Evolutionary conservation across 2,888 invertebrate genomes (phyloP), one percentile per base, ranked within the genome.

Genomic region (Blastobasis lacticolella): DNA sequence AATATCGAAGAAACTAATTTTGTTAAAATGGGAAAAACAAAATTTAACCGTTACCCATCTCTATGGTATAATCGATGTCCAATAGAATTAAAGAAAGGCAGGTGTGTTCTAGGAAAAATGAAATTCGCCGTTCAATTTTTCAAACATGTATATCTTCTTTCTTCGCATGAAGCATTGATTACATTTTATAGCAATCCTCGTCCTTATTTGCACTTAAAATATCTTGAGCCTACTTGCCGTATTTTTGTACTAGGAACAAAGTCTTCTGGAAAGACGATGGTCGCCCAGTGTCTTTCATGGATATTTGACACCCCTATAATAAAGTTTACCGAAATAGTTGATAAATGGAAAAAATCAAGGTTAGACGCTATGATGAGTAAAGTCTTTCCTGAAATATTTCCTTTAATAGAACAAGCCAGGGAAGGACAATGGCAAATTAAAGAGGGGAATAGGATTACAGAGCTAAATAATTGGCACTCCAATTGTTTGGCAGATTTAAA

Each of bases 11-110:
- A 74, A 54, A 58, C 67, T 38, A 74, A 75, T 57, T 65, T 72
- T 7, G 71, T 84, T 48, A 63, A 59, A 44, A 73, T 59, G 64
- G 75, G 69, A 38, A 59, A 49, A 51, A 46, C 79, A n/a, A 71
- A 61, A 54, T 83, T 86, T 62, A 75, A 67, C 54, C 69, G 78
- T 55, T 71, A 62, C 60, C 60, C 90, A 57, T 92, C 92, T 4
- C 79, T 85, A 46, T 93, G 92, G 92, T 81, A 75, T 43, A 88
- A 82, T 49, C 77, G 88, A 60, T 93, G 93, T 66, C 93, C 93
- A 5, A 91, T 93, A 4, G 89, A 91, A 57, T 80, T 92, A 59
- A 85, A 85, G 58, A 79, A 85, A 55, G 90, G 92, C n/a, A 73
- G 69, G 50, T 76, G 86, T 46, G 62, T 77, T 9, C 64, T 73